Conservation (phyloP, 2,797 vertebrate genomes). For the Vireo griseus region DNA sequence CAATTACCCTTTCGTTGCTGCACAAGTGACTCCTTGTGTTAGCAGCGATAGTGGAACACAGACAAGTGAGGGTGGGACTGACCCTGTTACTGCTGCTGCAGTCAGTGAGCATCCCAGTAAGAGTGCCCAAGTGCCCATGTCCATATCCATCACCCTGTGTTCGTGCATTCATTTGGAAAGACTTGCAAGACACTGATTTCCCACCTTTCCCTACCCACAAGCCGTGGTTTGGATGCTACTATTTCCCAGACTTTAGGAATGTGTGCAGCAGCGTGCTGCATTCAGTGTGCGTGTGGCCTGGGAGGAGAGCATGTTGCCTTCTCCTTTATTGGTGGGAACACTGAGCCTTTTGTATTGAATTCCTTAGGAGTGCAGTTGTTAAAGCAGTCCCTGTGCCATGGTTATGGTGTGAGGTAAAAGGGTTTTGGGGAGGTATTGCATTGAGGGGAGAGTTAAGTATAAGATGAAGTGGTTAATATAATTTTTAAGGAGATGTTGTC, state of each 20-base stretch:
- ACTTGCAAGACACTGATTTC: background rate
- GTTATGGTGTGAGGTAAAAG: background rate
- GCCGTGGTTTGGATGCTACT: background rate
- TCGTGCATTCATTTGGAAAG: background rate
- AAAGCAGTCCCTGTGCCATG: background rate
- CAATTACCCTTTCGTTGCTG: background rate
- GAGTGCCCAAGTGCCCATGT: background rate
- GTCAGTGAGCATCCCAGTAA: no score
- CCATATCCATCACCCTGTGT: fast-evolving
- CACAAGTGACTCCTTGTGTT: background rate
- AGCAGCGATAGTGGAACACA: background rate
- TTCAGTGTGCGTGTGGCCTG: background rate
- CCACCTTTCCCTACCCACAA: background rate
- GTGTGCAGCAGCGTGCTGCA: background rate
- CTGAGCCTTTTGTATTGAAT: background rate
- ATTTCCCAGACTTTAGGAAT: background rate
- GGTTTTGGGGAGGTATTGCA: background rate
- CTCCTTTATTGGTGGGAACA: background rate
- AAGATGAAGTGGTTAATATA: background rate
- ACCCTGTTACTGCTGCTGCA: background rate
- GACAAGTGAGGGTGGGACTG: no score
- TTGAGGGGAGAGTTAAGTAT: fast-evolving
- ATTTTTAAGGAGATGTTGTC: background rate
- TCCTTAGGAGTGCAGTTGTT: background rate
- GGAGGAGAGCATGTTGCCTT: background rate